Base-by-base conservation (phyloP, 2,113 vertebrate genomes). In the Epinephelus fuscoguttatus region DNA sequence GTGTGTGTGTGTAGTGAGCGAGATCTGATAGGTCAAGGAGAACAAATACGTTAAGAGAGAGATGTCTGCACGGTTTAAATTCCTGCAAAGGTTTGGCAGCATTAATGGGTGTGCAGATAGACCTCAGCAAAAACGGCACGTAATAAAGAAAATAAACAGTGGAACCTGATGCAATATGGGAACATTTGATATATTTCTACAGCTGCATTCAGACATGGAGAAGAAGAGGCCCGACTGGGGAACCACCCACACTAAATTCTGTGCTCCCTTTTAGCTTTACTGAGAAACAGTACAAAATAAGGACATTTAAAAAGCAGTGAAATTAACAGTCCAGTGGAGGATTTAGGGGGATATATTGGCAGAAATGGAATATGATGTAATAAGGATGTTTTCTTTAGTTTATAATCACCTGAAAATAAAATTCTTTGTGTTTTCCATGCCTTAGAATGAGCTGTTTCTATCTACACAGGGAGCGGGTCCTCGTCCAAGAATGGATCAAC, bases 11-110 rank as follows among this genome's bases (percentile, higher is more conserved):
- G 10, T 72, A 82, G 64, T 6, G 9, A 82, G 77, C 27, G 59
- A 68, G 83, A 82, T 83, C n/a, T 75, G 60, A 86, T 76, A 83
- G 78, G 92, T 90, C 89, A 92, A 91, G 86, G 80, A 89, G 87
- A 91, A 93, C 71, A 89, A 93, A 91, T 82, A 14, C 19, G 45
- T 78, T 91, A 73, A 83, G 49, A 59, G 75, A 67, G 75, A 79
- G 42, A 89, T 21, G 70, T 80, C 82, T 23, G 66, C 56, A 18
- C 52, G 0, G 47, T 78, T 85, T 78, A 88, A 73, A 84, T 84
- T 80, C 57, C 25, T 27, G 37, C 62, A 27, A 85, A 73, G 55
- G 52, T 82, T 79, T 84, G 76, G 71, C 47, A 71, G 74, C 55
- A 75, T 73, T 71, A 71, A 53, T 40, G 18, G 27, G 4, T 53